Base-by-base conservation (phyloP, 2,113 vertebrate genomes). In the Phrynosoma blainvillii region DNA sequence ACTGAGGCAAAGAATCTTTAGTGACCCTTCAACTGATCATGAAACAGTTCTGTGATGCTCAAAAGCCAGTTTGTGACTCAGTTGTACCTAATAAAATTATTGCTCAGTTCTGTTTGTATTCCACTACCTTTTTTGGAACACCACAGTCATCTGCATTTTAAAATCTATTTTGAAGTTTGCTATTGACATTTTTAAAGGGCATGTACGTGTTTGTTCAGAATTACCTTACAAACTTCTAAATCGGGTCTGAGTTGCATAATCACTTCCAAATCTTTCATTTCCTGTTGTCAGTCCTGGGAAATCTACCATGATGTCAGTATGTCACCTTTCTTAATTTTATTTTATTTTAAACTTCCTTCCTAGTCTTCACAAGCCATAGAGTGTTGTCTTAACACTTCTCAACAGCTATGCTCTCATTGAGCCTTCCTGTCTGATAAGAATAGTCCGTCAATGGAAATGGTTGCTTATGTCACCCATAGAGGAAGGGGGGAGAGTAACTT, bases 281-380 rank as follows among this genome's bases (percentile, higher is more conserved):
- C 92, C 95, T 85, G n/a, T 91, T 95, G 91, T 92, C 95, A 94
- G 92, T 95, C 94, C 11, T 83, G 93, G 91, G 93, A 88, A 47
- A 90, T 25, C 59, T 10, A 0, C 0, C 8, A 56, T 0, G 54
- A 86, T 1, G 68, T 88, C 62, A 91, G 76, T 90, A 79, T 93
- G 92, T 88, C 40, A 79, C 79, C 74, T 84, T 52, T n/a, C 88
- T 90, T 91, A 90, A 0, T 0, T 47, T 62, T 62, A 52, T 79
- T 52, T 30, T 27, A 66, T 42, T 81, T 81, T 52, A 52, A 77
- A 74, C 89, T 85, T 94, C 68, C 93, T 94, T 90, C 84, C 87
- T 84, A 14, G 52, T 73, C 52, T 84, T 89, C 73, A 80, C 47
- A 89, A 87, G 90, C 47, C 47, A 7, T 79, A 27, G 84, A 82